Conservation (phyloP, 2,888 invertebrate genomes). For the Cephonodes hylas region DNA sequence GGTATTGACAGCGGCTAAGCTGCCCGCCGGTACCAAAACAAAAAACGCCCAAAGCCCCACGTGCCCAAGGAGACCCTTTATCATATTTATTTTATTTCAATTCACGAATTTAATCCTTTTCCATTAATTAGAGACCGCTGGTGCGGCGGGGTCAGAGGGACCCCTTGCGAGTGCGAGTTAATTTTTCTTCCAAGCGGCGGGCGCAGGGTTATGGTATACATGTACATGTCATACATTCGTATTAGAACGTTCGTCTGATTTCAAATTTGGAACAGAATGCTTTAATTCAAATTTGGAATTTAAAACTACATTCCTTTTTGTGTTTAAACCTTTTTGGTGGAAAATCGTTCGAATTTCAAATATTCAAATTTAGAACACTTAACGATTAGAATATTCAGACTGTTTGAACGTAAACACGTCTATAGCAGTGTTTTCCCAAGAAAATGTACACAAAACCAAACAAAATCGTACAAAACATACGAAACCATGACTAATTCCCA, state of each 20-base stretch:
- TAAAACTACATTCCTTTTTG: too few relatives aligned
- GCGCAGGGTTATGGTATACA: conserved; percentile 41
- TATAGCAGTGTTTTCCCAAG: background rate
- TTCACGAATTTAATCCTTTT: conserved; percentile 81
- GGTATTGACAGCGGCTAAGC: conserved; percentile 48
- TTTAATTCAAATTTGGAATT: background rate
- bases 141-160: conserved; percentile 62
- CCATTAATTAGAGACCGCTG: conserved; percentile 80
- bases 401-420: too few relatives aligned
- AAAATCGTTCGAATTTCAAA: background rate
- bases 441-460: background rate
- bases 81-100: conserved; percentile 82
- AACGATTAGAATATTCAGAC: too few relatives aligned
- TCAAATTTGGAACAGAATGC: background rate
- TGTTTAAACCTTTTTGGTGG: too few relatives aligned
- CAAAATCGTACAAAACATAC: background rate
- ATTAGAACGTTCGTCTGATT: background rate
- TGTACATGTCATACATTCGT: background rate
- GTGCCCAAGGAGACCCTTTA: conserved; percentile 66
- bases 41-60: conserved; percentile 29
- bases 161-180: conserved; percentile 61
- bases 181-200: conserved; percentile 68
- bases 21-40: conserved; percentile 25
- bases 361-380: background rate
- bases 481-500: background rate